A percentile compares a stretch with the other conserved stretches of the same genome.
These are phyloP conservation scores for Phaethornis superciliosus DNA, from an alignment of 2,113 vertebrate genomes.

Conservation along the genomic window DNA sequence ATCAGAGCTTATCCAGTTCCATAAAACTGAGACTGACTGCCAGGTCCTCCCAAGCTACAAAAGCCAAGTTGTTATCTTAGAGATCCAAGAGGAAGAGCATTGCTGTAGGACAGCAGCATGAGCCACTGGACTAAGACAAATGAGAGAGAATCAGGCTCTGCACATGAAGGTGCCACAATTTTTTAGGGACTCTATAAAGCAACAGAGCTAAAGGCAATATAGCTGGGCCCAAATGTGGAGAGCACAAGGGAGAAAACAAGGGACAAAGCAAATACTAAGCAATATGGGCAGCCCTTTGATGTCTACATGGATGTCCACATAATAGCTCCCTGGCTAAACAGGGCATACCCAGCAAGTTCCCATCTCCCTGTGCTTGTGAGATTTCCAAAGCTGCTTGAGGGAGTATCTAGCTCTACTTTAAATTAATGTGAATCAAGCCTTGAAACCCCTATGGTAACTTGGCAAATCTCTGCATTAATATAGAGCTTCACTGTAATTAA, in stretches of 20 bases:
- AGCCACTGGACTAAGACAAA: background rate
- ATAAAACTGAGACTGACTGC: background rate
- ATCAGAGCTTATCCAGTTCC: background rate
- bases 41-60: background rate
- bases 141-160: background rate
- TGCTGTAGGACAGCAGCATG: background rate
- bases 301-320: background rate
- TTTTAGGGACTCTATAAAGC: background rate
- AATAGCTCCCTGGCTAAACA: background rate
- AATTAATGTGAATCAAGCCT: slow-evolving; percentile 39
- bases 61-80: background rate
- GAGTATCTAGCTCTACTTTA: slow-evolving; percentile 33
- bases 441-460: slow-evolving; percentile 16
- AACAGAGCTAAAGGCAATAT: background rate
- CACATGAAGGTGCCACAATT: background rate
- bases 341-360: background rate
- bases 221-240: background rate
- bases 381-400: slow-evolving; percentile 13
- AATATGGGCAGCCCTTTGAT: background rate
- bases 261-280: background rate
- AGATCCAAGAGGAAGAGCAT: background rate
- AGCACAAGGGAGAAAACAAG: background rate
- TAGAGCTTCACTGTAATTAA: slow-evolving; percentile 49
- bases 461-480: slow-evolving; percentile 51
- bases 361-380: background rate